A percentile compares a stretch with the other conserved stretches of the same genome.
phyloP scores from a whole-genome alignment of 2,888 invertebrate genomes.

The Nomada goodeniana region DNA sequence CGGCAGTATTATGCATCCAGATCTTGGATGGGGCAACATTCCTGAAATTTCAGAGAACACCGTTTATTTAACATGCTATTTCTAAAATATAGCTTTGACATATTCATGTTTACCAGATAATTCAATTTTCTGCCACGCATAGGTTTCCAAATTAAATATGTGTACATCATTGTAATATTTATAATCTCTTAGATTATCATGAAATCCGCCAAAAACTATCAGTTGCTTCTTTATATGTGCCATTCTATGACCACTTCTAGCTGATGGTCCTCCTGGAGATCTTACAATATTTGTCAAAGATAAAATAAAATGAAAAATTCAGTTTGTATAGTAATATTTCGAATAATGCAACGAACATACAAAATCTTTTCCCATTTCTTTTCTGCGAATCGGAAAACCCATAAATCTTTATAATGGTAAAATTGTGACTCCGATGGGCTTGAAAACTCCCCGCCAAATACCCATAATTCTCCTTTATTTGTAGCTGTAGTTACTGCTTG shows the following conservation, averaged over 20 bases:
- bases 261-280: conserved; percentile 91
- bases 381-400: conserved; percentile 91
- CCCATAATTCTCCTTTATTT: conserved; percentile 90
- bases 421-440: conserved; percentile 96
- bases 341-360: conserved; percentile 65
- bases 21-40: conserved; percentile 90
- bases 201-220: conserved; percentile 95
- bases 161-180: conserved; percentile 95
- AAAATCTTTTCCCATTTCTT: conserved; percentile 94
- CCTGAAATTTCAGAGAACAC: conserved; percentile 81
- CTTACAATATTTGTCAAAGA: conserved; percentile 78
- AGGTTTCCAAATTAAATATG: conserved; percentile 91
- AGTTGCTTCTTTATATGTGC: conserved; percentile 91
- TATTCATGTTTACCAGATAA: conserved; percentile 77
- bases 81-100: neutral
- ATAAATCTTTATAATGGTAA: conserved; percentile 96
- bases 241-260: conserved; percentile 96
- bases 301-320: neutral
- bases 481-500: conserved; percentile 92
- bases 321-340: neutral
- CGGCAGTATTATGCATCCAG: conserved; percentile 91
- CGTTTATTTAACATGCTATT: conserved; percentile 5
- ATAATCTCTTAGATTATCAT: conserved; percentile 94
- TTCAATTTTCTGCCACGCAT: conserved; percentile 91
- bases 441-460: conserved; percentile 97